Conservation (phyloP, 2,113 vertebrate genomes). For the Mionectes macconnelli region DNA sequence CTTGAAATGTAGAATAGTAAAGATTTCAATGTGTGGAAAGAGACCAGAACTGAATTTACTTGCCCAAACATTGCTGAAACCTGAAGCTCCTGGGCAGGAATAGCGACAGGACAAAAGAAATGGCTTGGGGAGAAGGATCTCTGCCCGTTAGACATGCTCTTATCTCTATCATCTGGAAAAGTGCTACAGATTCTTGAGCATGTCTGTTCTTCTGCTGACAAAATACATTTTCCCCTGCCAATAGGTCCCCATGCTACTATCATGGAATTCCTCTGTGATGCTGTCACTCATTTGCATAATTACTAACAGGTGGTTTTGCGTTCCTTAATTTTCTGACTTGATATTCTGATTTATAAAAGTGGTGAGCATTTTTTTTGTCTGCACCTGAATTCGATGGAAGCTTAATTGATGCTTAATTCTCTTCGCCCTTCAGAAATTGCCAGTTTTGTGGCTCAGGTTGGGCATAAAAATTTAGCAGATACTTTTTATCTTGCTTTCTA, state of each 20-base stretch:
- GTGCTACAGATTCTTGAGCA: not conserved
- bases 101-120: not conserved
- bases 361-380: not conserved
- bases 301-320: conserved; percentile 25
- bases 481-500: not conserved
- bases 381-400: not conserved
- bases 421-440: rapidly evolving
- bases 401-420: not conserved
- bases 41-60: not conserved
- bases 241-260: not conserved
- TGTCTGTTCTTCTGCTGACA: conserved; percentile 22
- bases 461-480: not conserved
- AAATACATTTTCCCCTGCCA: not conserved
- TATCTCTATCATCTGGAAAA: not conserved
- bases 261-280: conserved; percentile 14
- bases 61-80: not conserved
- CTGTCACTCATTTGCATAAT: conserved; percentile 30
- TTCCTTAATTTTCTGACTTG: not conserved
- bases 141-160: not conserved
- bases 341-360: not conserved
- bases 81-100: not conserved
- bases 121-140: not conserved
- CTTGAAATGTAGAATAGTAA: not conserved
- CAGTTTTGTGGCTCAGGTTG: not conserved
- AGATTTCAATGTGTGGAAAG: not conserved